Percentiles rank a stretch among this genome's conserved stretches.
Evolutionary conservation across 2,888 invertebrate species (phyloP).

Genomic region (Blera fallax): DNA sequence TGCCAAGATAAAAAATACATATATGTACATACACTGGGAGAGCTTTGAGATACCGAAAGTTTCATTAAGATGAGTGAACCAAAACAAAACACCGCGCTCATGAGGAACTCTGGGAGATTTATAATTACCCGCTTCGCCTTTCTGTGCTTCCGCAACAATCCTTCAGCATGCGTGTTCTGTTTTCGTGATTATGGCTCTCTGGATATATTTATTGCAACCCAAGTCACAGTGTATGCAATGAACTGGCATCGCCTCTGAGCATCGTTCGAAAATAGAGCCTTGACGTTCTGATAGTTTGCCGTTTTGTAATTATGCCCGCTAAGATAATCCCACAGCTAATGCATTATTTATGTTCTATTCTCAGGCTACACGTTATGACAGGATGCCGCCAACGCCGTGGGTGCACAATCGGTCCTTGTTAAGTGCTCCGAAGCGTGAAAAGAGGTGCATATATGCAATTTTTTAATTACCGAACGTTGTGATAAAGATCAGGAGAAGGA

Average conservation of each 20-base stretch:
- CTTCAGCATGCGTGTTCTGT: neutral
- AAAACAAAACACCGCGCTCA: too few species aligned
- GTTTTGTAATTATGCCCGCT: slow-evolving; percentile 48
- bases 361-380: neutral
- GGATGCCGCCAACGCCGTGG: slow-evolving; percentile 43
- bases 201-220: too few species aligned
- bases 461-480: slow-evolving; percentile 44
- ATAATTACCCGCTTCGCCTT: too few species aligned
- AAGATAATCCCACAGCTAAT: slow-evolving; percentile 61
- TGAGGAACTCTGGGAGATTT: too few species aligned
- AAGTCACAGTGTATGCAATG: slow-evolving; percentile 7
- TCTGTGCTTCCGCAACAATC: neutral
- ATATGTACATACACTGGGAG: too few species aligned
- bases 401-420: slow-evolving; percentile 44
- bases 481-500: slow-evolving; percentile 33
- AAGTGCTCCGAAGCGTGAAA: slow-evolving; percentile 51
- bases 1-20: too few species aligned
- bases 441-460: slow-evolving; percentile 35
- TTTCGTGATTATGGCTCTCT: neutral
- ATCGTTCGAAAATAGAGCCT: neutral
- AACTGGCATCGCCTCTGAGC: neutral
- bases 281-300: neutral
- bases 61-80: too few species aligned
- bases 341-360: slow-evolving; percentile 69
- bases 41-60: too few species aligned